phyloP scores from a whole-genome alignment of 2,797 vertebrate species.

The Acipenser ruthenus region DNA sequence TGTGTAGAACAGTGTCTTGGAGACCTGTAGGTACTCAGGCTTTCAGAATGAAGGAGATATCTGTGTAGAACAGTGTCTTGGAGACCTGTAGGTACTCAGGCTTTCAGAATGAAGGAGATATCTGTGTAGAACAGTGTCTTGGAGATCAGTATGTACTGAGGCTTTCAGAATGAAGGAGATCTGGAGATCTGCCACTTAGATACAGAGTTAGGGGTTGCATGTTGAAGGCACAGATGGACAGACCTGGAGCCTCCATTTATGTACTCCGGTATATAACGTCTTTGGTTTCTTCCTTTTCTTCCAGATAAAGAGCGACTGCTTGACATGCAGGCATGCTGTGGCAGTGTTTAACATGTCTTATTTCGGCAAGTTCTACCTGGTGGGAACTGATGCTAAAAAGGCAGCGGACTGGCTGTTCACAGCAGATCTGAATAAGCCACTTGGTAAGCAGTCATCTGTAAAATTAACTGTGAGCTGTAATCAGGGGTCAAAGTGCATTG shows the following conservation, averaged over 20 bases:
- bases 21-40: no score
- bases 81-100: no score
- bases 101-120: not conserved
- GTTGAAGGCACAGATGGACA: no score
- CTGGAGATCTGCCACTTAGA: no score
- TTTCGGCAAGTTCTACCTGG: slow-evolving; percentile 95
- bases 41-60: no score
- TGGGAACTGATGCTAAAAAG: slow-evolving; percentile 76
- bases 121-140: no score
- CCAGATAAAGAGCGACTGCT: slow-evolving; percentile 82
- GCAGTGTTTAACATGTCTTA: slow-evolving; percentile 95
- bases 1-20: no score
- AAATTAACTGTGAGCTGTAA: accelerated
- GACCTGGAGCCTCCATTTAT: no score
- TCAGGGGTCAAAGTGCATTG: not conserved
- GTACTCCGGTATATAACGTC: not conserved
- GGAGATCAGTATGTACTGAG: no score
- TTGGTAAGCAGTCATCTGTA: slow-evolving; percentile 57
- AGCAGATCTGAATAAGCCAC: slow-evolving; percentile 77
- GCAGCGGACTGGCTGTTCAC: slow-evolving; percentile 91
- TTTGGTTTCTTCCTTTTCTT: slow-evolving; percentile 18
- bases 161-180: not conserved
- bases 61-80: no score
- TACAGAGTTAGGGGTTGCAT: no score
- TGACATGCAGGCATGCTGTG: slow-evolving; percentile 72